Percentiles rank a stretch among this genome's conserved stretches.
These are phyloP conservation scores for Acanthurus lineatus DNA, from an alignment of 2,797 vertebrate genomes.

Conservation along the genomic window DNA sequence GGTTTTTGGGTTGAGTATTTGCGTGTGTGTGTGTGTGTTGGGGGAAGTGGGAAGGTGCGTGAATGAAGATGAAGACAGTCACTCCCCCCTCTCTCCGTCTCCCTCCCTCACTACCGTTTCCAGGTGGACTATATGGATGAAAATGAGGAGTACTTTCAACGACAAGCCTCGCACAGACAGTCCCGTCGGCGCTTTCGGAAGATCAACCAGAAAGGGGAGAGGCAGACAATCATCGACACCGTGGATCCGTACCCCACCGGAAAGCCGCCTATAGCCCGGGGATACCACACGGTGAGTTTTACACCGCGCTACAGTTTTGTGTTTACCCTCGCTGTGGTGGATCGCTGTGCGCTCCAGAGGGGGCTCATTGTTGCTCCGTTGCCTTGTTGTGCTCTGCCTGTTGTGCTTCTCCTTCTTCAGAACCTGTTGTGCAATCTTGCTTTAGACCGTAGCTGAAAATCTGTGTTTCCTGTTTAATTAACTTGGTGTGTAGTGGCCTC, in stretches of 20 bases:
- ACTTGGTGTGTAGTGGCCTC: constrained; percentile 10
- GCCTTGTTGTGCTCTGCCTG: constrained; percentile 18
- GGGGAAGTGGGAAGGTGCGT: constrained; percentile 27
- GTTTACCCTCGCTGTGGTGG: constrained; percentile 45
- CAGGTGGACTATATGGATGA: constrained; percentile 99
- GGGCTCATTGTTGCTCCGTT: background rate
- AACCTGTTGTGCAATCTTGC: constrained; percentile 34
- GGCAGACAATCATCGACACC: constrained; percentile 99
- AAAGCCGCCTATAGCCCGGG: constrained; percentile 94
- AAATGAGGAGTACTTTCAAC: constrained; percentile 99
- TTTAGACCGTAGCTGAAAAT: background rate
- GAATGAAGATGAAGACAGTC: constrained; percentile 66
- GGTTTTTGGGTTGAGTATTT: constrained; percentile 23
- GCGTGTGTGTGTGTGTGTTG: constrained; percentile 17
- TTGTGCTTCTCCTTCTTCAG: background rate
- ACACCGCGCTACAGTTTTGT: background rate
- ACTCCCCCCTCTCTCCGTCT: constrained; percentile 56
- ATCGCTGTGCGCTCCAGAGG: constrained; percentile 14
- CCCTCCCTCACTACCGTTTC: constrained; percentile 37
- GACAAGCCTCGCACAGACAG: constrained; percentile 97
- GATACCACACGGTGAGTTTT: constrained; percentile 96
- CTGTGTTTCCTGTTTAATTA: background rate
- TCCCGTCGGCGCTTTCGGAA: constrained; percentile 97
- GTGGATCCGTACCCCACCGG: constrained; percentile 96
- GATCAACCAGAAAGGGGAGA: constrained; percentile 99